Evolutionary conservation across 2,797 vertebrate species (phyloP).

Genomic region (Trichosurus vulpecula): DNA sequence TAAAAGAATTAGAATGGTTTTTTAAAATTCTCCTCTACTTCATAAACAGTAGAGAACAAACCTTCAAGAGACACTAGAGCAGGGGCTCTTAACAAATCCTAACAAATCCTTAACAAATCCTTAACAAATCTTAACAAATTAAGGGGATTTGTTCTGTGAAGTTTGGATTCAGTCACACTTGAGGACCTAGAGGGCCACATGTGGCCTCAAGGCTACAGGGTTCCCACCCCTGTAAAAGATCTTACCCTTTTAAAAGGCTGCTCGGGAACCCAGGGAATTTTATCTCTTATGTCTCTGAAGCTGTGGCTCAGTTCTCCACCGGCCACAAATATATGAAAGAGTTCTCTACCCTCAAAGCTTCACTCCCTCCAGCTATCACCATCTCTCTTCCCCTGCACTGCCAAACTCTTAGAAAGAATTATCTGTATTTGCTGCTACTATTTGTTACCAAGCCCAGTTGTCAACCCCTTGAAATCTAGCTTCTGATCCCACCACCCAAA

Average conservation of each 20-base stretch:
- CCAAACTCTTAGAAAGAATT: not conserved
- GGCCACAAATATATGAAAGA: not conserved
- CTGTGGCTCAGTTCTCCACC: slow-evolving; percentile 39
- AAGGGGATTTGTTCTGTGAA: too few species aligned
- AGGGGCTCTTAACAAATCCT: not conserved
- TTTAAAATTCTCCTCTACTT: not conserved
- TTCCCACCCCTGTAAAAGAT: slow-evolving; percentile 25
- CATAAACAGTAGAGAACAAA: not conserved
- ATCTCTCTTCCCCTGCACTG: not conserved
- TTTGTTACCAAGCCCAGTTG: not conserved
- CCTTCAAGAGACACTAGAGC: not conserved
- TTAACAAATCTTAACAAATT: too few species aligned
- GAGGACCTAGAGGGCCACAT: too few species aligned
- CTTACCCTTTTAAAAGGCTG: slow-evolving; percentile 62
- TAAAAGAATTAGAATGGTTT: not conserved
- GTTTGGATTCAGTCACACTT: too few species aligned
- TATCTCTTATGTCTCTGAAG: slow-evolving; percentile 60
- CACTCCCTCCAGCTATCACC: not conserved
- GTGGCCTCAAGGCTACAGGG: too few species aligned
- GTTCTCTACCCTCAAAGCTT: not conserved
- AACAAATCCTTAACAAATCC: too few species aligned
- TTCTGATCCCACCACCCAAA: not conserved
- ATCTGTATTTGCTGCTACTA: not conserved
- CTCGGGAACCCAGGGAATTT: slow-evolving; percentile 63
- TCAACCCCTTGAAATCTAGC: not conserved